Base-by-base conservation (phyloP, 2,113 vertebrate species). In the Callipepla californica region DNA sequence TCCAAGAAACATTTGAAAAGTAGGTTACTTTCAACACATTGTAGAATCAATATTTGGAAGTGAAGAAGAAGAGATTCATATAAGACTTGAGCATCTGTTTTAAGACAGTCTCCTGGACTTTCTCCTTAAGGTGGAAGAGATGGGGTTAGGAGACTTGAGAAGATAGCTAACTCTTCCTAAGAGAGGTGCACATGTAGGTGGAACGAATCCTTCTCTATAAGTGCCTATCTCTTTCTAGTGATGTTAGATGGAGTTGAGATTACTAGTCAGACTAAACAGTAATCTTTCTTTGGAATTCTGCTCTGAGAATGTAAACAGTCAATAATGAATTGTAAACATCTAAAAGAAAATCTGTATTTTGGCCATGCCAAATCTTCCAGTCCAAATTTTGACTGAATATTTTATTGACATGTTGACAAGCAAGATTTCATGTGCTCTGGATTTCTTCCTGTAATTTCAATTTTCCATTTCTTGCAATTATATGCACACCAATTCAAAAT, bases 21-120 rank as follows among this genome's bases (percentile, higher is more conserved):
- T 92, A 94, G 70, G 89, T 89, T 96, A 89, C 87, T 89, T 94
- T 89, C 89, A 91, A 85, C 92, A 91, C 78, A 74, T 74, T 92
- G 45, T 26, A 80, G 55, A 82, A 63, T 70, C 3, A 4, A 8
- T 91, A 94, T 82, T 75, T 94, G 55, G 45, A 95, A 91, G 42
- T 77, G 87, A 91, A 79, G 74, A 86, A 61, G 25, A 82, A 26
- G 21, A 93, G 91, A 94, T 74, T 90, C 30, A 77, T 91, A 42
- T 55, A 42, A 58, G 59, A 80, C 11, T 53, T 67, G 50, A 9
- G 6, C 70, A 66, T 73, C 82, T 93, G 81, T 74, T 96, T 70
- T 50, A 73, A 70, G 75, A 80, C 48, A 80, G 40, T 53, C 36
- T 82, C 58, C 59, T 76, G 87, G 45, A 85, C 75, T 62, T 87